These are phyloP conservation scores for Trachymyrmex septentrionalis DNA, from an alignment of 1,140 invertebrate genomes.

Conservation along the genomic window DNA sequence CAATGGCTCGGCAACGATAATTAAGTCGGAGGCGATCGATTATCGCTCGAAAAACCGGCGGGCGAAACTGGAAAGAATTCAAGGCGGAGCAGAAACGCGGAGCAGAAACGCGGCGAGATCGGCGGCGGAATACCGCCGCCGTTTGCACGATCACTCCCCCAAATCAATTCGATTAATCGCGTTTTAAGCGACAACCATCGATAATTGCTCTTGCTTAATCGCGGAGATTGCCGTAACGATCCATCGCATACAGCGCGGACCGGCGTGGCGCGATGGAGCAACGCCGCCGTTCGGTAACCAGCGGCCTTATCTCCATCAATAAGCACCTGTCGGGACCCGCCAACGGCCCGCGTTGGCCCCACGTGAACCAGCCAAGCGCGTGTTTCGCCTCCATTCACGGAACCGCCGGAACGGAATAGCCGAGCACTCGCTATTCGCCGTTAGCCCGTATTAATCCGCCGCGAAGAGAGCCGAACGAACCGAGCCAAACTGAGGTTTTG, in stretches of 20 bases:
- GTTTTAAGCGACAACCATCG: conserved; percentile 76
- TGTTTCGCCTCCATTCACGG: conserved; percentile 69
- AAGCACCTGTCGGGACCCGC: conserved; percentile 70
- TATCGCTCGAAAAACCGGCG: not conserved
- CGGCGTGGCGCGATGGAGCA: conserved; percentile 38
- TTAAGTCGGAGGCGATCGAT: conserved; percentile 26
- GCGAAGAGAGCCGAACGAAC: not conserved
- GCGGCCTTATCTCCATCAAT: conserved; percentile 73
- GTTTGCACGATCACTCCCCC: conserved; percentile 66
- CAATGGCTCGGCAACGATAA: conserved; percentile 22
- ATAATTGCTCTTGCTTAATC: conserved; percentile 81
- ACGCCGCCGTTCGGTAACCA: conserved; percentile 66
- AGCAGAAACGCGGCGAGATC: no score
- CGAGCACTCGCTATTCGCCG: not conserved
- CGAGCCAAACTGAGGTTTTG: not conserved
- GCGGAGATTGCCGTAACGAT: conserved; percentile 46
- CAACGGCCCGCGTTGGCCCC: conserved; percentile 44
- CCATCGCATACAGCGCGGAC: not conserved
- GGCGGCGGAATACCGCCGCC: not conserved
- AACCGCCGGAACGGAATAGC: conserved; percentile 21
- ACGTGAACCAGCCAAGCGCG: conserved; percentile 49
- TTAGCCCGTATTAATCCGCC: not conserved
- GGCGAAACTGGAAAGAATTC: conserved; percentile 14
- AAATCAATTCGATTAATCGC: conserved; percentile 81
- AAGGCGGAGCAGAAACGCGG: conserved; percentile 6